These are phyloP conservation scores for Proteles cristata DNA, from an alignment of 2,113 vertebrate genomes.

Conservation along the genomic window DNA sequence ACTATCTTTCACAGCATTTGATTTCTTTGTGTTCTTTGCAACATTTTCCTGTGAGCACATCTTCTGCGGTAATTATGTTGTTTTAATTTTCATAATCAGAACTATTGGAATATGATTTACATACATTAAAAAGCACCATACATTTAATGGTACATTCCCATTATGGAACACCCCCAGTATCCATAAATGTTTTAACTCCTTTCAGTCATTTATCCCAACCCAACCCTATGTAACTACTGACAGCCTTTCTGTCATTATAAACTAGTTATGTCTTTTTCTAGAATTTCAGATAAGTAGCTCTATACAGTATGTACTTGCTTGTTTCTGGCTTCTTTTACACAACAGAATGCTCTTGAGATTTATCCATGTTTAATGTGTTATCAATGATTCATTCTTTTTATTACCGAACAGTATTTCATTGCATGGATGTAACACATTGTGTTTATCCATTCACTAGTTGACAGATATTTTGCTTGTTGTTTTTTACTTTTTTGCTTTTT, in stretches of 20 bases:
- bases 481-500: not conserved
- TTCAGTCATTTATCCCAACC: not conserved
- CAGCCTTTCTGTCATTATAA: not conserved
- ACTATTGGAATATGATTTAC: not conserved
- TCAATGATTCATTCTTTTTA: not conserved
- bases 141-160: not conserved
- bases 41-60: not conserved
- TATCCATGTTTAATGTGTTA: not conserved
- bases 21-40: not conserved
- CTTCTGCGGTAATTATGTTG: not conserved
- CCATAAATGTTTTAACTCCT: not conserved
- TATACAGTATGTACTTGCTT: not conserved
- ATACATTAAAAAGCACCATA: not conserved
- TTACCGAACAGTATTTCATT: not conserved
- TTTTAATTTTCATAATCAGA: not conserved
- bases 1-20: not conserved
- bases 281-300: not conserved
- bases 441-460: not conserved
- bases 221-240: not conserved
- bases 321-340: not conserved
- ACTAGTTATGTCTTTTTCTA: not conserved
- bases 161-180: not conserved
- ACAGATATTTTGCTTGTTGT: not conserved
- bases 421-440: not conserved
- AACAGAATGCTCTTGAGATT: not conserved